These are phyloP conservation scores for Luidia sarsii DNA, from an alignment of 53 echinoderm and acorn worm genomes.

Conservation along the genomic window DNA sequence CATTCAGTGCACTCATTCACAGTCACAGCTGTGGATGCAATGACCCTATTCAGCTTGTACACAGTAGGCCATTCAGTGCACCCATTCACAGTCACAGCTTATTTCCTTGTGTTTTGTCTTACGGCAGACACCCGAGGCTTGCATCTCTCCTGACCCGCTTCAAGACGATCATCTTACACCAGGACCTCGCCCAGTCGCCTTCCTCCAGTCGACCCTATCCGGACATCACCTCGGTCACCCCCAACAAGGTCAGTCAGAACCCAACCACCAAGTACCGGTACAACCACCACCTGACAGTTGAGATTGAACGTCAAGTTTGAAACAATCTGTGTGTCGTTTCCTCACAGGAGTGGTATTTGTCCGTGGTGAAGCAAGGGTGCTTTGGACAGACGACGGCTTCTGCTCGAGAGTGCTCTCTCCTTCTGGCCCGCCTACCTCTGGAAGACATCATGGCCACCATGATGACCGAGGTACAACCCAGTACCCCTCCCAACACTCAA, in stretches of 20 bases:
- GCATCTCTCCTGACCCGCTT: constrained; percentile 69
- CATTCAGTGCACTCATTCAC: too few species aligned
- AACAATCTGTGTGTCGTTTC: too few species aligned
- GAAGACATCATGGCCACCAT: constrained; percentile 84
- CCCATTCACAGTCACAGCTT: too few species aligned
- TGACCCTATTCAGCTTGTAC: too few species aligned
- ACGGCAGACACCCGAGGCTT: constrained; percentile 65
- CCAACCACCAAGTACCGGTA: too few species aligned
- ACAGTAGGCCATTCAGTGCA: too few species aligned
- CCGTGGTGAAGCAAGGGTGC: constrained; percentile 78
- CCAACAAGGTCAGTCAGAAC: constrained; percentile 70
- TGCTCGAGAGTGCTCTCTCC: constrained; percentile 78
- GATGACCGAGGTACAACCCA: constrained; percentile 83
- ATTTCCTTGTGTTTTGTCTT: too few species aligned
- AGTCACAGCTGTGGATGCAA: too few species aligned
- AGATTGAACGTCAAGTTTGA: too few species aligned
- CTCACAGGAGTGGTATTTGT: constrained; percentile 89
- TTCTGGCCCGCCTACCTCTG: constrained; percentile 71
- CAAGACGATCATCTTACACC: constrained; percentile 56
- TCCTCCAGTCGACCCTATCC: constrained; percentile 26
- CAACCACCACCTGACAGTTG: too few species aligned
- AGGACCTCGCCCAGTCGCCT: constrained; percentile 54
- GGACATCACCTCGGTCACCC: constrained; percentile 36
- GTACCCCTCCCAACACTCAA: too few species aligned
- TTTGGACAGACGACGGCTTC: constrained; percentile 58